These are phyloP conservation scores for Phyllopteryx taeniolatus DNA, from an alignment of 2,113 vertebrate species.

Conservation along the genomic window DNA sequence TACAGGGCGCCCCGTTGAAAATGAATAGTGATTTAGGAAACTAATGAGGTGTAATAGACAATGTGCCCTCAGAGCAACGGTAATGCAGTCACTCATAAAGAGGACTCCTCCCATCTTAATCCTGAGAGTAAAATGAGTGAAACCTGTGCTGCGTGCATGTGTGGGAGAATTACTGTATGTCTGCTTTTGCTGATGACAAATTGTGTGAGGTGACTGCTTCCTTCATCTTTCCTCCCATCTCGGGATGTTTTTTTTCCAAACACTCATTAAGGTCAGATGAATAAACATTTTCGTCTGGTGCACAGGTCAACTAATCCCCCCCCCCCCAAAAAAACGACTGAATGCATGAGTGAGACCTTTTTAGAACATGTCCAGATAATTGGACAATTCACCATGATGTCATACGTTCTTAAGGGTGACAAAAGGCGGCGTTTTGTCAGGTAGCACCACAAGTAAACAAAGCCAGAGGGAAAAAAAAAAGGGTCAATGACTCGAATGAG, in stretches of 20 bases:
- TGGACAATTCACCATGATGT: background rate
- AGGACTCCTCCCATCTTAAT: conserved; percentile 33
- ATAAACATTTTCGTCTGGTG: background rate
- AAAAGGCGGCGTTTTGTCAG: background rate
- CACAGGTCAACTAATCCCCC: background rate
- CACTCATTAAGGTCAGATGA: background rate
- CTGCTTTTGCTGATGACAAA: conserved; percentile 23
- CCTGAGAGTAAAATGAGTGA: conserved; percentile 22
- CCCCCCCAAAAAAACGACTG: background rate
- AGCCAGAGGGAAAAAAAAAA: background rate
- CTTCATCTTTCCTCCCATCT: conserved; percentile 11
- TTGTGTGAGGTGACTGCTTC: conserved; percentile 27
- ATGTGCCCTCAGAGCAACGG: conserved; percentile 43
- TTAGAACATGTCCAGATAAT: background rate
- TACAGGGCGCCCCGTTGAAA: conserved; percentile 40
- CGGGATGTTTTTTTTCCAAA: background rate
- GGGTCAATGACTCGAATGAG: background rate
- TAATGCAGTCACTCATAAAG: conserved; percentile 41
- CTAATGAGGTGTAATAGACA: conserved; percentile 64
- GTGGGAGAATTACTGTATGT: background rate
- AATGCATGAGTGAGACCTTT: background rate
- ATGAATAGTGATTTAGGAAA: conserved; percentile 55
- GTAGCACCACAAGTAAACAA: background rate
- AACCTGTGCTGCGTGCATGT: conserved; percentile 19
- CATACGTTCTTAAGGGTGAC: background rate